A percentile compares a stretch with the other conserved stretches of the same genome.
Evolutionary conservation across 2,797 vertebrate genomes (phyloP).

Genomic region (Nothura maculosa): DNA sequence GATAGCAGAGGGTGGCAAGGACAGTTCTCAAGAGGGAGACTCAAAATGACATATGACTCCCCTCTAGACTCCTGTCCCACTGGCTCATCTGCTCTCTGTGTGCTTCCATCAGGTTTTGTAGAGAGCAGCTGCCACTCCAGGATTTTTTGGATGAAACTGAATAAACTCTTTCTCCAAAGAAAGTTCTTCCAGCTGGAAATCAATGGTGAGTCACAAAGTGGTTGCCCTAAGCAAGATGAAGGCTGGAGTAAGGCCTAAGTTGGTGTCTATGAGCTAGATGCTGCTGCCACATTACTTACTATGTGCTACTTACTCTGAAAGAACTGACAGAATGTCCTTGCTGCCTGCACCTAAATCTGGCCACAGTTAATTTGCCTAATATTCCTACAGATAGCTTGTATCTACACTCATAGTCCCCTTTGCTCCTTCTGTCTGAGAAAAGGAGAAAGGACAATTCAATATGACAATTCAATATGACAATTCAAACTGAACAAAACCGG

Average conservation of each 20-base stretch:
- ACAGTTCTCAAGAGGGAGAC: background rate
- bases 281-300: background rate
- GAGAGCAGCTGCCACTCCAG: conserved; percentile 39
- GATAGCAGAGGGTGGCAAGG: background rate
- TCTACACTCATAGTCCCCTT: background rate
- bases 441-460: background rate
- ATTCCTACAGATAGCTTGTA: background rate
- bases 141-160: conserved; percentile 67
- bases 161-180: conserved; percentile 41
- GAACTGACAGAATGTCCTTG: background rate
- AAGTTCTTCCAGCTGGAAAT: conserved; percentile 64
- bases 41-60: background rate
- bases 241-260: background rate
- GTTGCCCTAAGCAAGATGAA: background rate
- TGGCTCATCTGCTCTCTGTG: background rate
- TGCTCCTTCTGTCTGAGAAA: background rate
- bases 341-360: background rate
- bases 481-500: no score
- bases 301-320: background rate
- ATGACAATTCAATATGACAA: background rate
- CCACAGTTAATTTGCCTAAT: background rate
- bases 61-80: background rate
- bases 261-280: background rate
- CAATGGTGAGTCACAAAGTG: conserved; percentile 46
- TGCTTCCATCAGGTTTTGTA: conserved; percentile 36